Conservation (phyloP, 2,797 vertebrate species). For the Chelon labrosus region DNA sequence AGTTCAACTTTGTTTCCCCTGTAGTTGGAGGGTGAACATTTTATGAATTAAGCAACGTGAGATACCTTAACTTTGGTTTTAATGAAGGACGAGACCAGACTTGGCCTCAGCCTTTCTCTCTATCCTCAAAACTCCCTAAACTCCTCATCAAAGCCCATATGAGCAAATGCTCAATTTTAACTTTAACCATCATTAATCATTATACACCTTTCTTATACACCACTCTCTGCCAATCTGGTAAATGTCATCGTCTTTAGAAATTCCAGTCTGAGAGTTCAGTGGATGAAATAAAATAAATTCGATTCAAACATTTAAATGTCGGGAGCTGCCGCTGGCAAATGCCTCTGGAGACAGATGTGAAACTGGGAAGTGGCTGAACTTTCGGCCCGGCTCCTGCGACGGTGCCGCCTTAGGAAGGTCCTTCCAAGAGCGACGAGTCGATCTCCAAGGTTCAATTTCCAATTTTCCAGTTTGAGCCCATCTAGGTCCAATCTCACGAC, state of each 20-base stretch:
- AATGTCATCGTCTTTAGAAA: slow-evolving; percentile 48
- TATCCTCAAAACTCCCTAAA: neutral
- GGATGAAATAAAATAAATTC: slow-evolving; percentile 37
- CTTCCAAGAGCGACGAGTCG: slow-evolving; percentile 60
- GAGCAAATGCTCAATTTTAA: neutral
- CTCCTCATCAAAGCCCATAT: slow-evolving; percentile 8
- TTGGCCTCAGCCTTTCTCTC: no score
- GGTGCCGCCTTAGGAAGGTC: slow-evolving; percentile 22
- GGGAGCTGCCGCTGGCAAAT: slow-evolving; percentile 37
- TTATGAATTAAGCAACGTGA: no score
- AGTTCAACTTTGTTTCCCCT: no score
- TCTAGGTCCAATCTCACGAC: slow-evolving; percentile 74
- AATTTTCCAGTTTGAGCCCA: slow-evolving; percentile 80
- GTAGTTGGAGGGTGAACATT: no score
- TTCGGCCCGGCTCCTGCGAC: slow-evolving; percentile 25
- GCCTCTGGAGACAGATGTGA: slow-evolving; percentile 60
- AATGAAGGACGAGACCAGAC: no score
- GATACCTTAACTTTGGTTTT: no score
- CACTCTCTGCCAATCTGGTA: slow-evolving; percentile 27
- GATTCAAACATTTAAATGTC: slow-evolving; percentile 60
- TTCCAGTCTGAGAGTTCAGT: slow-evolving; percentile 9
- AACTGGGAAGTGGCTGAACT: slow-evolving; percentile 47
- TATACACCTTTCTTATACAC: neutral
- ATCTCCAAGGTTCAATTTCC: slow-evolving; percentile 80
- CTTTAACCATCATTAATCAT: neutral